A percentile compares a stretch with the other conserved stretches of the same genome.
Evolutionary conservation across 2,888 invertebrate species (phyloP).

Genomic region (Callyntrura sp.): DNA sequence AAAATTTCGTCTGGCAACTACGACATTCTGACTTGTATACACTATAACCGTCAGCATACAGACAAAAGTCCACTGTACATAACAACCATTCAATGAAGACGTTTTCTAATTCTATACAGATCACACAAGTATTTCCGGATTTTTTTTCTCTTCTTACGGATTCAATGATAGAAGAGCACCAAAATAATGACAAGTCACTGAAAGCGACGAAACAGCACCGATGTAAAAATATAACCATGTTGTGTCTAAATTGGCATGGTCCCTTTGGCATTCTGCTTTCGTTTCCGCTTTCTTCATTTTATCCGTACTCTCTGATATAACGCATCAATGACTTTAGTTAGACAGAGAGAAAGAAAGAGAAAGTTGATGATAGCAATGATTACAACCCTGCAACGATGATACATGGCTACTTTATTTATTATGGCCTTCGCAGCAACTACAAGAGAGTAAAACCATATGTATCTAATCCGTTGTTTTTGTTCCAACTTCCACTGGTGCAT

Average conservation of each 20-base stretch:
- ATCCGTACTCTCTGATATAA: neutral
- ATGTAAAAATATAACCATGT: neutral
- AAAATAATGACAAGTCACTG: neutral
- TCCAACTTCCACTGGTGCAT: neutral
- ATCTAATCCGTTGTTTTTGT: neutral
- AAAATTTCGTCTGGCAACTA: too few relatives aligned
- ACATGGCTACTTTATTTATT: neutral
- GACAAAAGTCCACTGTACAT: too few relatives aligned
- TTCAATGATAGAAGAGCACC: neutral
- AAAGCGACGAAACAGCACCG: neutral
- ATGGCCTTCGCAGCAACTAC: neutral
- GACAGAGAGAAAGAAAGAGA: too few relatives aligned
- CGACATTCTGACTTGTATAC: too few relatives aligned
- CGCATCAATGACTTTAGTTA: neutral
- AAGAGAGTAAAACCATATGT: neutral
- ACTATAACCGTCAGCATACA: too few relatives aligned
- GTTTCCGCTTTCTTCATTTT: neutral
- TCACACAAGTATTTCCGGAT: neutral
- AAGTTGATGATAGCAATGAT: too few relatives aligned
- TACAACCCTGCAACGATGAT: too few relatives aligned
- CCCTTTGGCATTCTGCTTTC: conserved; percentile 48
- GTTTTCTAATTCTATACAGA: too few relatives aligned
- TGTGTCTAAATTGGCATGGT: conserved; percentile 42
- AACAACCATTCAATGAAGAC: too few relatives aligned
- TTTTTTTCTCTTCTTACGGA: neutral